These are phyloP conservation scores for Lamprotornis superbus DNA, from an alignment of 2,113 vertebrate species.

Conservation along the genomic window DNA sequence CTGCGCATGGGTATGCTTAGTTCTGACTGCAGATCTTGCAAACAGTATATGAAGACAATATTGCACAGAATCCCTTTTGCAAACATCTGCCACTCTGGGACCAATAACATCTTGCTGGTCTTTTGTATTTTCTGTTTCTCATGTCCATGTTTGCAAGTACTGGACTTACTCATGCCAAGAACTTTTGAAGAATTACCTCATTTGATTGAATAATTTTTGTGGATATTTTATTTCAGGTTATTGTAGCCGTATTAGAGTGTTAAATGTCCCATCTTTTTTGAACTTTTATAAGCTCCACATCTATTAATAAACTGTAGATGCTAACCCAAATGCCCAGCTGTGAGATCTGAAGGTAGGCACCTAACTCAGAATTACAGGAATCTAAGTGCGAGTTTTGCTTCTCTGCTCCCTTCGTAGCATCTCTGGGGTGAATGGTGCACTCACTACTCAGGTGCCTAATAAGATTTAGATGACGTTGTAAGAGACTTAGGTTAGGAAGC, in stretches of 20 bases:
- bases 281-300: background rate
- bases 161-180: background rate
- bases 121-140: background rate
- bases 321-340: background rate
- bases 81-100: background rate
- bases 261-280: background rate
- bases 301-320: background rate
- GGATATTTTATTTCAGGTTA: background rate
- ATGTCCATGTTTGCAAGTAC: background rate
- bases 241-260: background rate
- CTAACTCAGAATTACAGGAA: background rate
- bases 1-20: background rate
- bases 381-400: background rate
- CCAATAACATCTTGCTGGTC: background rate
- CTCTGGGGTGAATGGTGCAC: fast-evolving
- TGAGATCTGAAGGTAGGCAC: background rate
- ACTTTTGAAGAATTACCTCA: background rate
- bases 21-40: background rate
- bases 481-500: background rate
- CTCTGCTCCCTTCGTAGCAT: background rate
- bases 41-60: background rate
- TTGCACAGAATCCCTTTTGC: background rate
- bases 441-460: fast-evolving
- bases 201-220: background rate
- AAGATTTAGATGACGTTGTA: background rate